phyloP scores from a whole-genome alignment of 1,140 invertebrate species.

The Brachionus manjavacas region DNA sequence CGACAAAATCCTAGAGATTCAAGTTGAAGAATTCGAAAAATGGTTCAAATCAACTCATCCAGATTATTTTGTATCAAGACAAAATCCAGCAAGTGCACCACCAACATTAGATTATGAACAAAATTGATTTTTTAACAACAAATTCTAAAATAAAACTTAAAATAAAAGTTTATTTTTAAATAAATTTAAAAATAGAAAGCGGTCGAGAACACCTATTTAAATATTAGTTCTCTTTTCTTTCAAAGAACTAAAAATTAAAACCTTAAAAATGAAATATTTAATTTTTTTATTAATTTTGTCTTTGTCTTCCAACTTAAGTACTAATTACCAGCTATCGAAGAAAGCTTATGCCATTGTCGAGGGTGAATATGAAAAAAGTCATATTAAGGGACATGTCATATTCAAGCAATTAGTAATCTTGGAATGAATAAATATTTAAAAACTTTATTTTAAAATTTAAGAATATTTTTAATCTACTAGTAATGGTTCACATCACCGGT shows the following conservation, averaged over 20 bases:
- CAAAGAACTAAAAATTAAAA: neutral
- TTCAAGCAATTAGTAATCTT: constrained; percentile 14
- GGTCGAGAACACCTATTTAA: neutral
- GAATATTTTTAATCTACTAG: neutral
- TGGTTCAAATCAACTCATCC: constrained; percentile 50
- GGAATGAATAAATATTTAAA: neutral
- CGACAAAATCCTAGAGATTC: constrained; percentile 54
- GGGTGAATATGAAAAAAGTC: neutral
- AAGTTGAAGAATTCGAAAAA: constrained; percentile 53
- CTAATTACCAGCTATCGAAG: neutral
- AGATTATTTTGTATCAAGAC: neutral
- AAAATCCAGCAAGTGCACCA: constrained; percentile 4
- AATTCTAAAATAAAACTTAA: neutral
- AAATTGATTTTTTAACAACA: neutral
- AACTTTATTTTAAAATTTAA: neutral
- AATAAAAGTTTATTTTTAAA: neutral
- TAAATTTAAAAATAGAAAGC: neutral
- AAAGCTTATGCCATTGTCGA: neutral
- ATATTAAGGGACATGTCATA: neutral
- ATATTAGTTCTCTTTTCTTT: neutral
- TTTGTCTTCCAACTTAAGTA: neutral
- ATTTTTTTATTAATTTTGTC: neutral
- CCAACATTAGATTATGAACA: neutral
- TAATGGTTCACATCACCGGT: neutral
- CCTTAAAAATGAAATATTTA: neutral